Evolutionary conservation across 2,888 invertebrate species (phyloP), one percentile per base, ranked within the genome.

Genomic region (Xanthorhoe spadicearia): DNA sequence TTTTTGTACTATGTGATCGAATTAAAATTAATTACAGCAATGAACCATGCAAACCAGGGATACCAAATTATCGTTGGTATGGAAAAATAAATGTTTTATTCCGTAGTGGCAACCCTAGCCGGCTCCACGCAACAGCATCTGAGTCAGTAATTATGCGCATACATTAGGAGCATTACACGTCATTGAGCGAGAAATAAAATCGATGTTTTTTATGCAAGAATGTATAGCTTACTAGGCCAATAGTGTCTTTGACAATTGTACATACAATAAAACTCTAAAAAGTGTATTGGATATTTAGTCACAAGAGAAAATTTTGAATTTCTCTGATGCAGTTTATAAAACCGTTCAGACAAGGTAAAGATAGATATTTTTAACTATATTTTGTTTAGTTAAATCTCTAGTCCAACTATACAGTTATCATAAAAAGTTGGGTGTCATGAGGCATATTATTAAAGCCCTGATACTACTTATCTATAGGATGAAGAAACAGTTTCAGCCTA

Each of bases 91-190:
- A n/a, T 17, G 59, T 58, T 46, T 46, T n/a, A n/a, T 58, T 15
- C 51, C 53, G 53, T 59, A 68, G 61, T 66, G 71, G 59, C 72
- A 70, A 64, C 74, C 71, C 71, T 74, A 66, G 55, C 60, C 55
- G 63, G 68, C 67, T 66, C 65, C 68, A 65, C 63, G 69, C 74
- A 69, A 67, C 72, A 72, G 69, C 64, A 71, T 70, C 72, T 69
- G 71, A 71, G 61, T 71, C 71, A 71, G 69, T 79, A 80, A 83
- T 80, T 83, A 85, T 85, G 83, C 82, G 81, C 84, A 86, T 85
- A 81, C 54, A 80, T 83, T 79, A 79, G 70, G 62, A 70, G 66
- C 68, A 69, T 71, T 74, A 76, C 78, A 71, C 75, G 73, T 74
- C 74, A 73, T 71, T 70, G 69, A 63, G 64, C 70, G 67, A 70